Evolutionary conservation across 2,888 invertebrate genomes (phyloP).

Genomic region (Eugnorisma glareosa): DNA sequence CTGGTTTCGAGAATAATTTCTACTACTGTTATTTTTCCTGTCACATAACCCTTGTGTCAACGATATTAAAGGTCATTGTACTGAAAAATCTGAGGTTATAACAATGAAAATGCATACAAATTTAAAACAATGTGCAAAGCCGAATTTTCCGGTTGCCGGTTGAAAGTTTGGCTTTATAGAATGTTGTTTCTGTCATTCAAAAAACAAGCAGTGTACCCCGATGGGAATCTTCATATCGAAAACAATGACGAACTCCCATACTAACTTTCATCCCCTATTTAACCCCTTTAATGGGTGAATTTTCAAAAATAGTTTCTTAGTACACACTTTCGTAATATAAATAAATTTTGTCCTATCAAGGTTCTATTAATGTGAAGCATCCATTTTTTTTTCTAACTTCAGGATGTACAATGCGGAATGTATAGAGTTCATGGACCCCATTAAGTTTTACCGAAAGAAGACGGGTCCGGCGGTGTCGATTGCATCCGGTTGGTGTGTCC

Average conservation of each 20-base stretch:
- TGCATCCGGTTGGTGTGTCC: constrained; percentile 85
- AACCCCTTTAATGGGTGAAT: too few relatives aligned
- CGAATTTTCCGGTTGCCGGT: too few relatives aligned
- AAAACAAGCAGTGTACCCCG: not conserved
- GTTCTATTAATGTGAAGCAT: not conserved
- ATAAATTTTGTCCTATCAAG: not conserved
- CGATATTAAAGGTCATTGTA: not conserved
- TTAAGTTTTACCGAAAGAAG: constrained; percentile 81
- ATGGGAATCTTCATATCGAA: not conserved
- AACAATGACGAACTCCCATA: not conserved
- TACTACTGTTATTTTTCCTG: not conserved
- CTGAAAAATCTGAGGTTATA: not conserved
- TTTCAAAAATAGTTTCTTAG: too few relatives aligned
- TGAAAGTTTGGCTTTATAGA: not conserved
- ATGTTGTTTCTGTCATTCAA: not conserved
- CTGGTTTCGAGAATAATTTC: not conserved
- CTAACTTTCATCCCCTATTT: not conserved
- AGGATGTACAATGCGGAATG: constrained; percentile 81
- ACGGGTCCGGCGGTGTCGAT: constrained; percentile 83
- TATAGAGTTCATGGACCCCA: constrained; percentile 79
- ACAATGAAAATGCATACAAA: not conserved
- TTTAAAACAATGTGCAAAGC: too few relatives aligned
- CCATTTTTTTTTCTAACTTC: constrained; percentile 20
- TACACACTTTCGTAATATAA: not conserved
- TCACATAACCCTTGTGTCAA: not conserved